Base-by-base conservation (phyloP, 2,797 vertebrate species). In the Chrysolophus pictus region DNA sequence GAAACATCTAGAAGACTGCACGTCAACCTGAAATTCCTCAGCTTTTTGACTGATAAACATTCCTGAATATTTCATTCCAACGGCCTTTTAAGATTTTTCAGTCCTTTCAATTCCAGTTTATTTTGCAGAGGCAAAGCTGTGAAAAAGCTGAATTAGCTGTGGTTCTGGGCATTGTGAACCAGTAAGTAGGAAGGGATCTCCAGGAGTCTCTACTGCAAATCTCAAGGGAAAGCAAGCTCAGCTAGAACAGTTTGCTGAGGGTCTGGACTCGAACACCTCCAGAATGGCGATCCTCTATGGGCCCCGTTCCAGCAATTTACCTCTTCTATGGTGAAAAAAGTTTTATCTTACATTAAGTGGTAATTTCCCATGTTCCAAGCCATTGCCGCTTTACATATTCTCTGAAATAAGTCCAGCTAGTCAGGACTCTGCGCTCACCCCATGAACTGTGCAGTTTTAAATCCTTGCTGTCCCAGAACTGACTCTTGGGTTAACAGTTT, bases 301-400 rank as follows among this genome's bases (percentile, higher is more conserved):
- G 8, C 16, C n/a, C 51, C 35, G 49, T 31, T 33, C 39, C n/a
- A 60, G 29, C 23, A 44, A 14, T 14, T 21, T 9, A 29, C 13
- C 14, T 6, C 7, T 63, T 33, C 10, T 21, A 4, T 24, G 39
- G 16, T 3, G 21, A 16, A 64, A 70, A 29, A 29, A 29, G 18
- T 13, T 9, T 37, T 9, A 15, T 24, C 68, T 31, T 55, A n/a
- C 13, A 19, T 8, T 5, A 3, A 7, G 28, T 0, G 24, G 21
- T 17, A 62, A 35, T 81, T 44, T n/a, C 31, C 41, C 31, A 4
- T 0, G 5, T 21, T 28, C 28, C 24, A 39, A 4, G 6, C 67
- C 29, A 21, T 1, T 29, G 3, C 23, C 35, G 14, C 49, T 9
- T 29, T 28, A n/a, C 16, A n/a, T 56, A 17, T 1, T 44, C 37